Evolutionary conservation across 2,888 invertebrate species (phyloP).

Genomic region (Sinelater perroti): DNA sequence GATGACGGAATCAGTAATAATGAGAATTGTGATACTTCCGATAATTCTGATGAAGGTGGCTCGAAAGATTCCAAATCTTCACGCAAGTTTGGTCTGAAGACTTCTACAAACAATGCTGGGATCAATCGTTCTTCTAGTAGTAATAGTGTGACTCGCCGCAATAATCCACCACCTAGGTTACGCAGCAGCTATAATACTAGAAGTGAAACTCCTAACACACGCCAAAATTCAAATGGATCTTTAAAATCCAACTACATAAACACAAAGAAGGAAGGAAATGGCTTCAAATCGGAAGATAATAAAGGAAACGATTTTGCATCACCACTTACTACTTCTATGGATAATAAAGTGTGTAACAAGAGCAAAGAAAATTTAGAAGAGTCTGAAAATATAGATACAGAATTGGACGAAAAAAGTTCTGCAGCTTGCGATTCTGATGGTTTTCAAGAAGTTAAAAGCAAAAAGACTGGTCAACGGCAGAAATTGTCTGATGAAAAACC

Average conservation of each 20-base stretch:
- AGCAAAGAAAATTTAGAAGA: constrained; percentile 43
- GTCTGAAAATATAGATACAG: constrained; percentile 49
- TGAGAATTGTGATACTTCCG: constrained; percentile 41
- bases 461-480: constrained; percentile 74
- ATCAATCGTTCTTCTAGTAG: constrained; percentile 50
- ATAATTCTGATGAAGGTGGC: constrained; percentile 43
- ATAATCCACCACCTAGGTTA: constrained; percentile 48
- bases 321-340: constrained; percentile 59
- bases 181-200: constrained; percentile 44
- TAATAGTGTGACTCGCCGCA: constrained; percentile 45
- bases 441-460: constrained; percentile 86
- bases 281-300: constrained; percentile 18
- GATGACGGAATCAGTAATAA: constrained; percentile 22
- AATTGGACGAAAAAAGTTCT: constrained; percentile 54
- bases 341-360: constrained; percentile 52
- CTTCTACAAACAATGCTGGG: background rate
- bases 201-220: constrained; percentile 40
- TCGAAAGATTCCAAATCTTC: constrained; percentile 23
- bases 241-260: constrained; percentile 32
- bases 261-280: constrained; percentile 25
- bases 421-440: constrained; percentile 70
- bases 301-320: constrained; percentile 43
- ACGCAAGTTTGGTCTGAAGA: constrained; percentile 23
- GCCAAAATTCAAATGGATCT: constrained; percentile 56
- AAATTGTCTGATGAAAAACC: constrained; percentile 55